Conservation (phyloP, 35 echinoderm and acorn worm species). For the Apostichopus parvimensis region DNA sequence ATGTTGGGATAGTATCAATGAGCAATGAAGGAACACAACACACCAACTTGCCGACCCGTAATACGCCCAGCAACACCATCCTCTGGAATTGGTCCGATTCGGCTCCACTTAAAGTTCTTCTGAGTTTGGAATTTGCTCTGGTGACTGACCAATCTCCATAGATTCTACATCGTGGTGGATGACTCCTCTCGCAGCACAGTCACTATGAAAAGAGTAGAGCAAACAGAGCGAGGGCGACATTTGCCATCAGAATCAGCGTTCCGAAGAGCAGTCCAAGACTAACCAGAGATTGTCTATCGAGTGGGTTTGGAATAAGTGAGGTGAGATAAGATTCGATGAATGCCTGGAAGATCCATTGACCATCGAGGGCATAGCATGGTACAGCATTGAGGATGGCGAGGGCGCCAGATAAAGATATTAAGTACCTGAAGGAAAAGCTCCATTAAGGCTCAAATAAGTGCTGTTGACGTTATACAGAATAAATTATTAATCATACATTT, state of each 20-base stretch:
- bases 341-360: constrained; percentile 87
- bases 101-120: too few relatives aligned
- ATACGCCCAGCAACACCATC: too few relatives aligned
- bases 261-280: constrained; percentile 82
- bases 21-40: too few relatives aligned
- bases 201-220: constrained; percentile 67
- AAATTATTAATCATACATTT: too few relatives aligned
- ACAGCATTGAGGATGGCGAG: constrained; percentile 93
- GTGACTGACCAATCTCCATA: not conserved
- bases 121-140: too few relatives aligned
- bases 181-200: not conserved
- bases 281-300: constrained; percentile 69
- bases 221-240: constrained; percentile 83
- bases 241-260: constrained; percentile 80
- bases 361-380: constrained; percentile 94
- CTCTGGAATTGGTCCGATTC: too few relatives aligned
- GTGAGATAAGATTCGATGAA: constrained; percentile 74
- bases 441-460: too few relatives aligned
- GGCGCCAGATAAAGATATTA: constrained; percentile 95
- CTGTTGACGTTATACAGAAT: too few relatives aligned
- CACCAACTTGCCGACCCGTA: too few relatives aligned
- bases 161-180: not conserved
- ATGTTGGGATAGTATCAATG: too few relatives aligned
- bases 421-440: constrained; percentile 63
- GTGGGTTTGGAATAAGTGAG: constrained; percentile 59